A percentile compares a stretch with the other conserved stretches of the same genome.
Evolutionary conservation across 2,888 invertebrate species (phyloP).

Genomic region (Coronaproctus castanopsis): DNA sequence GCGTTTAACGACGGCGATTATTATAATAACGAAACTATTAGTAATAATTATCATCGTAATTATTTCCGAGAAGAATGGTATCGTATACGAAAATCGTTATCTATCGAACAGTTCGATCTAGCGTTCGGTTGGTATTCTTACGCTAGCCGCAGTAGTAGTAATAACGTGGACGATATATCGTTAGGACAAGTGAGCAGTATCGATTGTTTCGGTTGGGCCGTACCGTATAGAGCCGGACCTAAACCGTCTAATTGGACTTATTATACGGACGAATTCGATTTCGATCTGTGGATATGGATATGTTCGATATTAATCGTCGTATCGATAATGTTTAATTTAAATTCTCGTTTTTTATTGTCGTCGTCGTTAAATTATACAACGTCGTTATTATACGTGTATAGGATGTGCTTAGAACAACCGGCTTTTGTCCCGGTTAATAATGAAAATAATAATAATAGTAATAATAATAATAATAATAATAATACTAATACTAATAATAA

Average conservation of each 20-base stretch:
- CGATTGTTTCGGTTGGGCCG: constrained; percentile 18
- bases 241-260: constrained; percentile 13
- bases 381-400: constrained; percentile 12
- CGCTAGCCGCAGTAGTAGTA: constrained; percentile 7
- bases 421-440: too few species aligned
- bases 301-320: constrained; percentile 11
- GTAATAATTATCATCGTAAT: constrained; percentile 13
- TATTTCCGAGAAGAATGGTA: constrained; percentile 12
- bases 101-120: constrained; percentile 12
- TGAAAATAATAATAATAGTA: too few species aligned
- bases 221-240: constrained; percentile 16
- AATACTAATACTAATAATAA: too few species aligned
- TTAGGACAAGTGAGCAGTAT: constrained; percentile 14
- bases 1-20: neutral
- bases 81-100: constrained; percentile 9
- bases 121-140: constrained; percentile 18
- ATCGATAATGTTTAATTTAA: neutral
- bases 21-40: neutral
- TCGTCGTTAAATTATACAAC: neutral
- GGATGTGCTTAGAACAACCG: constrained; percentile 15
- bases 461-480: too few species aligned
- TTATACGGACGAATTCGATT: constrained; percentile 15
- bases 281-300: constrained; percentile 11
- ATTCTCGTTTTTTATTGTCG: constrained; percentile 5
- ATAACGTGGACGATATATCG: constrained; percentile 6